These are phyloP conservation scores for Muntiacus reevesi DNA, from an alignment of 2,113 vertebrate genomes.

Conservation along the genomic window DNA sequence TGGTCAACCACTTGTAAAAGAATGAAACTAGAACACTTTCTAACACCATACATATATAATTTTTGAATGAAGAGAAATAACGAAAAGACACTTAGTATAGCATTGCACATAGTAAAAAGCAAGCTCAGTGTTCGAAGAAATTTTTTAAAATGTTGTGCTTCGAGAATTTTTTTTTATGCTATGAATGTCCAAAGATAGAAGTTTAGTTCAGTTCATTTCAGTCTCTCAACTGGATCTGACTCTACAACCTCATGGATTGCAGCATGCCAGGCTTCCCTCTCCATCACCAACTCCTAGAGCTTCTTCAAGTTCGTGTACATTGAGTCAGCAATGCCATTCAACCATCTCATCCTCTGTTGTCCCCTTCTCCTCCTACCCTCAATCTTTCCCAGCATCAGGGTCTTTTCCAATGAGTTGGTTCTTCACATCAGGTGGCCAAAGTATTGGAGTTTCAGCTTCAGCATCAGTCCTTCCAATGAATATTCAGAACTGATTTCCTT, in stretches of 20 bases:
- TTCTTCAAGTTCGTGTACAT: neutral
- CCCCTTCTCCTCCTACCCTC: neutral
- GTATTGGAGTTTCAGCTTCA: neutral
- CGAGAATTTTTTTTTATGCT: neutral
- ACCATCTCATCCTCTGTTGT: neutral
- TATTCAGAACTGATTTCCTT: neutral
- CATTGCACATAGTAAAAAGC: neutral
- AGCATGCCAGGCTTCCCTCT: neutral
- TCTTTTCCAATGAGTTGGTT: neutral
- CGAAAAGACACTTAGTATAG: neutral
- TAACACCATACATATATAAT: neutral
- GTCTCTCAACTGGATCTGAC: neutral
- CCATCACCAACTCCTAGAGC: neutral
- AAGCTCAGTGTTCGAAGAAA: neutral
- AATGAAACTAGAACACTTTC: no score
- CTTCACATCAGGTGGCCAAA: neutral
- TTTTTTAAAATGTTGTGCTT: neutral
- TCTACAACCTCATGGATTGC: neutral
- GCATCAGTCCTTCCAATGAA: neutral
- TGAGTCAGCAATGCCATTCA: neutral
- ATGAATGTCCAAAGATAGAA: neutral
- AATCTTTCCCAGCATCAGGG: neutral
- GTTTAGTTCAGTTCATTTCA: neutral
- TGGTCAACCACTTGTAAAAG: no score
- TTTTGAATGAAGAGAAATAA: constrained; percentile 4